phyloP scores from a whole-genome alignment of 2,113 vertebrate genomes.

The Labeo catla region DNA sequence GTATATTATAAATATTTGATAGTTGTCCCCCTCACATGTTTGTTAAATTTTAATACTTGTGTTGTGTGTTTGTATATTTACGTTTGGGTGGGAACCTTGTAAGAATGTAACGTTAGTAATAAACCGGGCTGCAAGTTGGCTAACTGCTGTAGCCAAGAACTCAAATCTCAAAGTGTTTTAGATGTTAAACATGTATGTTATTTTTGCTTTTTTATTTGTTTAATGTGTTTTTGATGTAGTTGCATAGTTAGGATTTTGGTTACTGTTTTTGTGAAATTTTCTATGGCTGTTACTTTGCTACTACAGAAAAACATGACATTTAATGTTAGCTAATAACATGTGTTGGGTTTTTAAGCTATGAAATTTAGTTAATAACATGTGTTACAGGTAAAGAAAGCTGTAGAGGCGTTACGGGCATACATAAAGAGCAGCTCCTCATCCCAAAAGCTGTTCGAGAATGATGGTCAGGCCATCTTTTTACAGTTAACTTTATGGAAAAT shows the following conservation, averaged over 20 bases:
- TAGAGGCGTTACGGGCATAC: slow-evolving; percentile 79
- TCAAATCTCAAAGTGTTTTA: background rate
- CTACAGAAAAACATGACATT: no score
- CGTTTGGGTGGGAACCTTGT: background rate
- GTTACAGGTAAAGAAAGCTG: slow-evolving; percentile 85
- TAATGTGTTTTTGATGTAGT: background rate
- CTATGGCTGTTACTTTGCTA: background rate
- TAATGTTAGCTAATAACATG: no score
- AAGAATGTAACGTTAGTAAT: background rate
- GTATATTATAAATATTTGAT: background rate
- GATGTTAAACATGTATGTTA: background rate
- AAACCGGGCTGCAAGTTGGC: background rate
- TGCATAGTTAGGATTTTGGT: background rate
- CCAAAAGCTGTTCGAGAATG: slow-evolving; percentile 73
- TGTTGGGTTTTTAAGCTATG: no score
- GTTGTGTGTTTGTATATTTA: background rate
- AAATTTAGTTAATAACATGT: background rate
- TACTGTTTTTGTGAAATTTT: background rate
- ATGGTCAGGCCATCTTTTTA: slow-evolving; percentile 78
- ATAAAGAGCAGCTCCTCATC: slow-evolving; percentile 69
- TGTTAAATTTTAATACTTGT: background rate
- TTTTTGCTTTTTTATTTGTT: background rate
- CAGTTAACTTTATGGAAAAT: slow-evolving; percentile 89
- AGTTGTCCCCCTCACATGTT: background rate
- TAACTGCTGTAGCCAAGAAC: background rate